These are phyloP conservation scores for Hephaestus fuliginosus DNA, from an alignment of 2,797 vertebrate species.

Conservation along the genomic window DNA sequence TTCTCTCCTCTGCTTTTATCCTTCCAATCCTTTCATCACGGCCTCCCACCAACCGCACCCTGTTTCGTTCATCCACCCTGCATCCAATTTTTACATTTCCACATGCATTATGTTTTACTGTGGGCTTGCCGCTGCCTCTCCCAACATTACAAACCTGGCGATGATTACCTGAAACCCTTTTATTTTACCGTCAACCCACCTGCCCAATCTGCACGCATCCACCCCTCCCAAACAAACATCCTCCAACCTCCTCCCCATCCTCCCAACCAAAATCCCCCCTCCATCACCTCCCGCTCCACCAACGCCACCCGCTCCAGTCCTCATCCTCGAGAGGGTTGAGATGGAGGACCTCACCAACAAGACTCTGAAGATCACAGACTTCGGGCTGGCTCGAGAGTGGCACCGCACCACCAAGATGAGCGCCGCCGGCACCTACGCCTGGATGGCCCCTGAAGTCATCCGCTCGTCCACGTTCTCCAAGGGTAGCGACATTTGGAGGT, in stretches of 20 bases:
- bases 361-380: slow-evolving; percentile 99
- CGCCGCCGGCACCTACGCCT: slow-evolving; percentile 96
- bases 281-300: slow-evolving; percentile 32
- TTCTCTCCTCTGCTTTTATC: slow-evolving; percentile 60
- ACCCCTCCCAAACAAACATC: background rate
- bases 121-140: slow-evolving; percentile 17
- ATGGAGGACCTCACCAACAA: slow-evolving; percentile 96
- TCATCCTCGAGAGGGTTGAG: slow-evolving; percentile 95
- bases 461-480: slow-evolving; percentile 98
- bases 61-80: slow-evolving; percentile 49
- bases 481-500: slow-evolving; percentile 99
- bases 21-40: slow-evolving; percentile 63
- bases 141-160: slow-evolving; percentile 50
- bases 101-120: slow-evolving; percentile 27
- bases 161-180: slow-evolving; percentile 51
- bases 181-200: slow-evolving; percentile 31
- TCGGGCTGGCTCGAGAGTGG: slow-evolving; percentile 97
- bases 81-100: slow-evolving; percentile 36
- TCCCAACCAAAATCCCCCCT: slow-evolving; percentile 12
- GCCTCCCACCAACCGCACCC: slow-evolving; percentile 57
- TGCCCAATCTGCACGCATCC: slow-evolving; percentile 33
- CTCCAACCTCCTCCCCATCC: slow-evolving; percentile 37
- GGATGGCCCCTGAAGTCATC: slow-evolving; percentile 99
- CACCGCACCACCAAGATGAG: slow-evolving; percentile 99
- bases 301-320: slow-evolving; percentile 83